A percentile compares a stretch with the other conserved stretches of the same genome.
Evolutionary conservation across 1,140 invertebrate species (phyloP).

Genomic region (Cydia strobilella): DNA sequence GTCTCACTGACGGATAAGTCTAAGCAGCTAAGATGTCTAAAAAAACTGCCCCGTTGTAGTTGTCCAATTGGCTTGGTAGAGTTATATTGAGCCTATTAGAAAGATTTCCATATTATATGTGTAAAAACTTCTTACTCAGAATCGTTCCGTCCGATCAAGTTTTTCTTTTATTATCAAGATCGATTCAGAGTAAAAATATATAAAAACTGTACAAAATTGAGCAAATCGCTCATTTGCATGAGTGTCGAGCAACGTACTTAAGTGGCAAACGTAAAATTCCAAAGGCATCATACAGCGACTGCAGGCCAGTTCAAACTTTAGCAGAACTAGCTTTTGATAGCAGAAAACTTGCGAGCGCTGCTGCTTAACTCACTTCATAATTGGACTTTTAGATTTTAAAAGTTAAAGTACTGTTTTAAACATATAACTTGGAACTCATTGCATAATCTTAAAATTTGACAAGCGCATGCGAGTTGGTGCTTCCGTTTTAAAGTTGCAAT

Average conservation of each 20-base stretch:
- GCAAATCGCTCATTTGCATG: background rate
- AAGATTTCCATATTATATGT: background rate
- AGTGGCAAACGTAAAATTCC: conserved; percentile 3
- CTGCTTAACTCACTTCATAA: conserved; percentile 14
- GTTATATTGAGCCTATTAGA: background rate
- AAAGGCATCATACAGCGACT: background rate
- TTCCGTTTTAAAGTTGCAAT: background rate
- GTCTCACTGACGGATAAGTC: background rate
- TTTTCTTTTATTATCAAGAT: no score
- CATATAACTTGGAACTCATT: background rate
- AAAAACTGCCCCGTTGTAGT: no score
- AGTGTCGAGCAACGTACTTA: background rate
- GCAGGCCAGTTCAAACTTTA: background rate
- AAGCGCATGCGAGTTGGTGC: background rate
- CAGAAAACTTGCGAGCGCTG: background rate
- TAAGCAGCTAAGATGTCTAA: no score
- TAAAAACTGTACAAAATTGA: no score
- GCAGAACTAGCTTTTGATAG: background rate
- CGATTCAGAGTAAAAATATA: no score
- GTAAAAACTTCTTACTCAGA: background rate
- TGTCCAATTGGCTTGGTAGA: background rate
- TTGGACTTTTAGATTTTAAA: conserved; percentile 10
- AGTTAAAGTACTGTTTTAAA: conserved; percentile 19
- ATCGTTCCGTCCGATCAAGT: no score
- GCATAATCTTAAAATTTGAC: background rate